Conservation (phyloP, 2,888 invertebrate species). For the Psylliodes chrysocephalus region DNA sequence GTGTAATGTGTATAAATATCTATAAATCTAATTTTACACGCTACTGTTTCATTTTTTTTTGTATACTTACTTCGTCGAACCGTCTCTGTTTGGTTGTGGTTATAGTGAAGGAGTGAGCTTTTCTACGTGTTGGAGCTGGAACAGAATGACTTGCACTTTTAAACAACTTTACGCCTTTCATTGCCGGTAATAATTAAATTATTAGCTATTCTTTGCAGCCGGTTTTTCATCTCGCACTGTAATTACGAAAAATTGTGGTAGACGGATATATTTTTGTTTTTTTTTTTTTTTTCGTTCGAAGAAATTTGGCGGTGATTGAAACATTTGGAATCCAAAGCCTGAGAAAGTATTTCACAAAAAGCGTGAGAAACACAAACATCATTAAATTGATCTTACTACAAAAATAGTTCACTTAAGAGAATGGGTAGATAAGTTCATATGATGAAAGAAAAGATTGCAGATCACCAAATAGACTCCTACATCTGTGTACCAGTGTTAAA, state of each 20-base stretch:
- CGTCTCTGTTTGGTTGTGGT: conserved; percentile 8
- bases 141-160: conserved; percentile 44
- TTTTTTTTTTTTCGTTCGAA: conserved; percentile 1
- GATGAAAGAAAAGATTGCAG: no score
- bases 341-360: not conserved
- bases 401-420: no score
- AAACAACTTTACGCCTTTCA: conserved; percentile 43
- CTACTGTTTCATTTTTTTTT: no score
- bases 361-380: not conserved
- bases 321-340: conserved; percentile 2
- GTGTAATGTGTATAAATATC: no score
- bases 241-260: conserved; percentile 30
- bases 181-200: conserved; percentile 44
- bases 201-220: conserved; percentile 41
- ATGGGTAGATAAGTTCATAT: no score
- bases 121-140: conserved; percentile 27
- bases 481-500: no score
- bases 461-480: no score
- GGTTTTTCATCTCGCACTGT: conserved; percentile 28
- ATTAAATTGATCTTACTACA: no score
- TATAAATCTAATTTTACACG: no score
- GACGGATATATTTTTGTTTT: conserved; percentile 1
- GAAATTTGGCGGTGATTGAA: conserved; percentile 23
- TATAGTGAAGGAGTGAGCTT: conserved; percentile 15
- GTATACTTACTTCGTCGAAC: not conserved